These are phyloP conservation scores for Archocentrus centrarchus DNA, from an alignment of 2,113 vertebrate genomes.

Conservation along the genomic window DNA sequence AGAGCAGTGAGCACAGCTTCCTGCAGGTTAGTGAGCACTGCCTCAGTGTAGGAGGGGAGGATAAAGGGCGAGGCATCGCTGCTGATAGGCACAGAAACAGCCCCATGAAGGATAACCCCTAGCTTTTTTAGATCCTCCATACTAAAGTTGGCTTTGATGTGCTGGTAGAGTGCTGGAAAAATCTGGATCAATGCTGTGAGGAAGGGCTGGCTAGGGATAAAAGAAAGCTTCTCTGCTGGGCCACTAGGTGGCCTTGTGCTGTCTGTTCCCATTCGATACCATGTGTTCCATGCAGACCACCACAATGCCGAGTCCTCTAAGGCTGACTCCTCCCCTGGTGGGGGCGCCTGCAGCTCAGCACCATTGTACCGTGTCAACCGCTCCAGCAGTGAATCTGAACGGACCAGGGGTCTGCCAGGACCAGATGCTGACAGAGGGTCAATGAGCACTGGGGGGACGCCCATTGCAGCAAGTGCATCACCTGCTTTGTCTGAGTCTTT, in stretches of 20 bases:
- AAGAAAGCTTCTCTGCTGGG: constrained; percentile 87
- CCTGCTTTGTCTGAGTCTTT: constrained; percentile 90
- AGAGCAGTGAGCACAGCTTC: constrained; percentile 95
- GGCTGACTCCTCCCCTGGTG: constrained; percentile 86
- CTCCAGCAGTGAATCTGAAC: constrained; percentile 93
- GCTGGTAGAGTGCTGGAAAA: constrained; percentile 97
- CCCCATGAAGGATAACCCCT: constrained; percentile 93
- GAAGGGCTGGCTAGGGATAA: constrained; percentile 98
- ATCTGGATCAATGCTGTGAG: constrained; percentile 97
- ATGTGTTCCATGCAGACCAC: constrained; percentile 99
- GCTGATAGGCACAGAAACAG: constrained; percentile 97
- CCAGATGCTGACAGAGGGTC: constrained; percentile 87
- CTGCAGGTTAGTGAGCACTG: constrained; percentile 96
- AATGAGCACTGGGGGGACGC: constrained; percentile 85
- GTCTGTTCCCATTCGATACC: constrained; percentile 94
- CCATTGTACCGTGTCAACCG: constrained; percentile 85
- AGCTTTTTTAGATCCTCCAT: constrained; percentile 97
- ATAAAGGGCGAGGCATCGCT: constrained; percentile 98
- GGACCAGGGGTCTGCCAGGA: constrained; percentile 88
- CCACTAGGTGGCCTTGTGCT: constrained; percentile 90
- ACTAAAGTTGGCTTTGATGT: constrained; percentile 95
- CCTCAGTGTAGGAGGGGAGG: constrained; percentile 97
- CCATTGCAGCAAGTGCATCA: constrained; percentile 84
- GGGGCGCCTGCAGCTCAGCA: constrained; percentile 72
- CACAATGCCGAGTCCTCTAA: constrained; percentile 94